Evolutionary conservation across 2,113 vertebrate species (phyloP), one percentile per base, ranked within the genome.

Genomic region (Onychostruthus taczanowskii): DNA sequence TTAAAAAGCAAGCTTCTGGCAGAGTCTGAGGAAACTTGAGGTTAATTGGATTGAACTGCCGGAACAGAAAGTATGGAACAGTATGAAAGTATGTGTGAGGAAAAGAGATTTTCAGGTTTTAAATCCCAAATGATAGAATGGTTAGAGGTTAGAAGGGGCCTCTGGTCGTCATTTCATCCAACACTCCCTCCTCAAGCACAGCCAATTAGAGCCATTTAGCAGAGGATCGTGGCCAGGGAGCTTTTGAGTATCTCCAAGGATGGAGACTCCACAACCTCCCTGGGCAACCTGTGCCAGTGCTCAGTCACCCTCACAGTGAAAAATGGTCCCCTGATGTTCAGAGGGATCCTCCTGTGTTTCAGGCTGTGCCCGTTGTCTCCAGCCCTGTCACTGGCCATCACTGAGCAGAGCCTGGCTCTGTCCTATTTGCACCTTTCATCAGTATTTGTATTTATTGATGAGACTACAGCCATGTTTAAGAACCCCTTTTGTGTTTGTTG

Each of bases 251-350:
- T 35, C 35, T 31, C 41, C 33, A 16, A 35, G 47, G 12, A 47
- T 19, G 26, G 30, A 68, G 39, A 55, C 17, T 61, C n/a, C 20
- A 18, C 27, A 62, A 26, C 24, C 41, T 55, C 41, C 0, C n/a
- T 35, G 39, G 20, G 16, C 10, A 61, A 0, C 9, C 28, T 27
- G 20, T 35, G 47, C 23, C 52, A 61, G 53, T 39, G 33, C 15
- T 73, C 2, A 0, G 16, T n/a, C 33, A 67, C 8, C 15, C 19
- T 26, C 53, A 39, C 13, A 61, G 30, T 18, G 46, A 10, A 0
- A 37, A 75, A 19, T 0, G 2, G 30, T 13, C 12, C 8, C 17
- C 20, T 53, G 46, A 27, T 53, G 39, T 46, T 75, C 47, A 61
- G 39, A 82, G 44, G 52, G 1, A 50, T 2, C 9, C 7, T 46